Conservation (phyloP, 2,888 invertebrate genomes). For the Lasioglossum figueresi region DNA sequence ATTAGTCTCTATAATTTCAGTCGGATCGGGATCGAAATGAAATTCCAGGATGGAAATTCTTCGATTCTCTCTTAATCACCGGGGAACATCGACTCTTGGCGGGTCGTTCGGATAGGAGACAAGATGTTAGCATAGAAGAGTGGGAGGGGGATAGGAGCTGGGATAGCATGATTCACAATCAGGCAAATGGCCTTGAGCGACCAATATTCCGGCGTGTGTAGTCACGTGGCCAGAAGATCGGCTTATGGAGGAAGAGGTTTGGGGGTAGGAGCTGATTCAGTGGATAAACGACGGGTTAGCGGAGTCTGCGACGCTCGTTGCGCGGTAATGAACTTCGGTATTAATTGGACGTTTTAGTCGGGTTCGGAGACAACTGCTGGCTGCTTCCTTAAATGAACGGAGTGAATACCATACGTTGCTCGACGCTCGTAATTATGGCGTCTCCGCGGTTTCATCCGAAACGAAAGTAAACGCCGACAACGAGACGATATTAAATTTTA, state of each 20-base stretch:
- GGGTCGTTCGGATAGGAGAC: neutral
- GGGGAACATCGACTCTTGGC: neutral
- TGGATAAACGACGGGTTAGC: slow-evolving; percentile 24
- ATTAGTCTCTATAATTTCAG: neutral
- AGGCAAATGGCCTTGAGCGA: slow-evolving; percentile 25
- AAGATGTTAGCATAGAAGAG: neutral
- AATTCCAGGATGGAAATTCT: slow-evolving; percentile 3
- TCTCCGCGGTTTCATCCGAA: neutral
- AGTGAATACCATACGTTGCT: slow-evolving; percentile 14
- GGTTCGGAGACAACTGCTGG: slow-evolving; percentile 11
- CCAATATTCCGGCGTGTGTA: slow-evolving; percentile 25
- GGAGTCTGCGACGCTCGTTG: slow-evolving; percentile 28
- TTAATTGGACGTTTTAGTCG: slow-evolving; percentile 26
- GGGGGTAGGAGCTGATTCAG: slow-evolving; percentile 24
- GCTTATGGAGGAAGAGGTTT: slow-evolving; percentile 8
- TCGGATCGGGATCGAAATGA: neutral
- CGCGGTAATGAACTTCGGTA: slow-evolving; percentile 22
- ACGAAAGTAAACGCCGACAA: neutral
- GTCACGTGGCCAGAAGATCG: slow-evolving; percentile 29
- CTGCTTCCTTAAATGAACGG: slow-evolving; percentile 20
- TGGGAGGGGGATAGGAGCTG: neutral
- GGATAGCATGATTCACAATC: slow-evolving; percentile 16
- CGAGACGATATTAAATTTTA: neutral
- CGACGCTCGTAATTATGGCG: neutral
- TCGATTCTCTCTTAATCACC: slow-evolving; percentile 4